Conservation (phyloP, 2,113 vertebrate genomes). For the Rhegmatorhina hoffmannsi region DNA sequence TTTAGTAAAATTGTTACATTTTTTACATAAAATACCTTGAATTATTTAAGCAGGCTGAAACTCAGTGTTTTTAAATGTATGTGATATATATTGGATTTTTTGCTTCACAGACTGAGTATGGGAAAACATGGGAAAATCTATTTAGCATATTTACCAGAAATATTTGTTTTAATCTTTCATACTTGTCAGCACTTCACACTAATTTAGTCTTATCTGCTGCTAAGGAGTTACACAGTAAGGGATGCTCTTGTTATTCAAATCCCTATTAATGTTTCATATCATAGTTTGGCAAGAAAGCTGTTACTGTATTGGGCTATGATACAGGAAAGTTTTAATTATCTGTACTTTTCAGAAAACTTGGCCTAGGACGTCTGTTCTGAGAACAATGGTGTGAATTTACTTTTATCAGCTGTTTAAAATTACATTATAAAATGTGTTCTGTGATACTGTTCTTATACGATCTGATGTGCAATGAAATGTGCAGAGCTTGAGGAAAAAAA, state of each 20-base stretch:
- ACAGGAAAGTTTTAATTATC: constrained; percentile 57
- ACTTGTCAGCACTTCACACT: constrained; percentile 63
- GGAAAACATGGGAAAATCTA: constrained; percentile 11
- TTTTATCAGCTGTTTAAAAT: constrained; percentile 21
- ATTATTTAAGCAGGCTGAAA: constrained; percentile 55
- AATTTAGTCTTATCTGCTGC: constrained; percentile 64
- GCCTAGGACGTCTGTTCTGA: neutral
- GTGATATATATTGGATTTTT: neutral
- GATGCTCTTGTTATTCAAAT: constrained; percentile 65
- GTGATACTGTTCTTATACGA: neutral
- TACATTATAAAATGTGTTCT: neutral
- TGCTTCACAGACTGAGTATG: neutral
- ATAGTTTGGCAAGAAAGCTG: constrained; percentile 41
- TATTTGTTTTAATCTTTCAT: constrained; percentile 68
- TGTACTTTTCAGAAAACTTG: constrained; percentile 52
- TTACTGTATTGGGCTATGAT: neutral
- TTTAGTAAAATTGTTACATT: constrained; percentile 77
- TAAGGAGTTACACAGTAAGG: constrained; percentile 36
- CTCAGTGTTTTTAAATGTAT: neutral
- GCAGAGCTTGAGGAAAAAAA: neutral
- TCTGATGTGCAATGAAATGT: constrained; percentile 15
- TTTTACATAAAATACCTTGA: constrained; percentile 68
- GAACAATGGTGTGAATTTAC: constrained; percentile 20
- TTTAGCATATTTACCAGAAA: constrained; percentile 41
- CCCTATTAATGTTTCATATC: constrained; percentile 55